A percentile compares a stretch with the other conserved stretches of the same genome.
phyloP scores from a whole-genome alignment of 2,888 invertebrate genomes.

The Thera britannica region DNA sequence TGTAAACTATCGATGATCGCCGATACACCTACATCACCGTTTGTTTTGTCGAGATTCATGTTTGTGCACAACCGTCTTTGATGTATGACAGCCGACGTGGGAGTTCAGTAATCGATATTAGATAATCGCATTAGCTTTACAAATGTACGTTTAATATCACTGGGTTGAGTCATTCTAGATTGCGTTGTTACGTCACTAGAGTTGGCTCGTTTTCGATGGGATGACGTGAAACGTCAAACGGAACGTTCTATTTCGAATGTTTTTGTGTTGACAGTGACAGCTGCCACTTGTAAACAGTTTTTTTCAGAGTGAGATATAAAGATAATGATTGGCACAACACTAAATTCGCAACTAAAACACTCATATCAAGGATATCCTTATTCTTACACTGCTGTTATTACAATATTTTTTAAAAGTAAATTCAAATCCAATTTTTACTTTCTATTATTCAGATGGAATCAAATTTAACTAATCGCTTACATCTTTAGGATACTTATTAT shows the following conservation, averaged over 20 bases:
- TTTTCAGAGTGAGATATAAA: neutral
- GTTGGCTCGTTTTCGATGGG: constrained; percentile 31
- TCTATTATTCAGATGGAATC: neutral
- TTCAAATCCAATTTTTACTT: neutral
- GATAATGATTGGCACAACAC: neutral
- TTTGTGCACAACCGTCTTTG: constrained; percentile 47
- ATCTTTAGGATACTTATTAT: constrained; percentile 3
- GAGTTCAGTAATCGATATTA: constrained; percentile 74
- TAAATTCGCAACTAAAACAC: neutral
- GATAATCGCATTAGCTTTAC: constrained; percentile 75
- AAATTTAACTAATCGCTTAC: neutral
- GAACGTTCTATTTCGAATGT: constrained; percentile 23
- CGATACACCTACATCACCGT: constrained; percentile 58
- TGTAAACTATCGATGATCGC: constrained; percentile 53
- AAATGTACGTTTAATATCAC: constrained; percentile 66
- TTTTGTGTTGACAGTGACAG: constrained; percentile 6
- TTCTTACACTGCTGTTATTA: too few relatives aligned
- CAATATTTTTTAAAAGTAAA: neutral
- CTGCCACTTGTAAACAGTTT: neutral
- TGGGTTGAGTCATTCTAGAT: constrained; percentile 64
- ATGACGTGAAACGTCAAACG: constrained; percentile 34
- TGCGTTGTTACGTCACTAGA: constrained; percentile 51
- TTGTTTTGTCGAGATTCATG: constrained; percentile 44
- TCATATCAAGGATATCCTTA: neutral
- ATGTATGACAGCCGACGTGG: constrained; percentile 70